phyloP scores from a whole-genome alignment of 2,888 invertebrate genomes.

The Phragmatobia fuliginosa region DNA sequence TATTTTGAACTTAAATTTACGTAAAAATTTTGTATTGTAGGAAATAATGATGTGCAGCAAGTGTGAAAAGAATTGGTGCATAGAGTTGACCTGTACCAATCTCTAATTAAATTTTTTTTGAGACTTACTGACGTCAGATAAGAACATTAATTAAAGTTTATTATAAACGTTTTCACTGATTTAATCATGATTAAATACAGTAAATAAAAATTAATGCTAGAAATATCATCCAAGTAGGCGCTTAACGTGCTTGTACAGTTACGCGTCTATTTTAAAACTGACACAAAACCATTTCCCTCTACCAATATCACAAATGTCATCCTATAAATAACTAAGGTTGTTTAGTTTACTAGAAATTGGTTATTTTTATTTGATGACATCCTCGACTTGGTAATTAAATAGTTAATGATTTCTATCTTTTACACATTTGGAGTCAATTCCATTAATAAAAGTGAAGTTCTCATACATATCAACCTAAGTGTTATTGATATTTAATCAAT shows the following conservation, averaged over 20 bases:
- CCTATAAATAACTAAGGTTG: constrained; percentile 65
- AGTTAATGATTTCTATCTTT: neutral
- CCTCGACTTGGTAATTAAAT: neutral
- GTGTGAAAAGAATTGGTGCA: neutral
- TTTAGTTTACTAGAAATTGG: constrained; percentile 31
- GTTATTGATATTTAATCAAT: neutral
- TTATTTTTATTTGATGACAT: constrained; percentile 20
- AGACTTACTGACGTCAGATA: neutral
- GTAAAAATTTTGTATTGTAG: too few relatives aligned
- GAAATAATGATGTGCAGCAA: neutral
- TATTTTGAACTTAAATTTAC: too few relatives aligned
- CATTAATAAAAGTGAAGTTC: neutral
- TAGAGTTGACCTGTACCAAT: neutral
- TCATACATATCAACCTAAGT: neutral
- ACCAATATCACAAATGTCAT: constrained; percentile 67
- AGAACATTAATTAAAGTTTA: neutral
- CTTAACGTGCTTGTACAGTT: constrained; percentile 46
- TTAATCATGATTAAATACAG: neutral
- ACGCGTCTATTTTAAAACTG: constrained; percentile 66
- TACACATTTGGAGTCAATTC: neutral
- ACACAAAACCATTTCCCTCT: constrained; percentile 63
- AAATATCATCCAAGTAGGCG: constrained; percentile 34
- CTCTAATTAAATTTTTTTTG: neutral
- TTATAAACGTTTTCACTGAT: neutral
- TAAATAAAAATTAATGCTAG: constrained; percentile 19